phyloP scores from a whole-genome alignment of 2,113 vertebrate species.

The Channa argus region DNA sequence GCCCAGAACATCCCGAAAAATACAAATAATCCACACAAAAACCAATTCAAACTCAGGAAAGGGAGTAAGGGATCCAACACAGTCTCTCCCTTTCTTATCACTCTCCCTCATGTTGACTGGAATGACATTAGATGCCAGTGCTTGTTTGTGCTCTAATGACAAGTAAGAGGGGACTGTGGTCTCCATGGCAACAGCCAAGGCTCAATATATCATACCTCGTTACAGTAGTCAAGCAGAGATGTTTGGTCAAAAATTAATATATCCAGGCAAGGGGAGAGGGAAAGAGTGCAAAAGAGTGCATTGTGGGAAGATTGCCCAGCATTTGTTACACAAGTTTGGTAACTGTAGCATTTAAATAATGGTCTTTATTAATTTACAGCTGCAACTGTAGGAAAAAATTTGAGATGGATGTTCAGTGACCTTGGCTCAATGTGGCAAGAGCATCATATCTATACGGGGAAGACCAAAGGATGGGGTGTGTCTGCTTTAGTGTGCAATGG shows the following conservation, averaged over 20 bases:
- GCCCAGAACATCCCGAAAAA: conserved; percentile 38
- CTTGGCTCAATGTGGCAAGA: conserved; percentile 73
- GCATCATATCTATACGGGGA: conserved; percentile 49
- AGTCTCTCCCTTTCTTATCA: conserved; percentile 66
- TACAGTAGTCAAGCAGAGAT: conserved; percentile 86
- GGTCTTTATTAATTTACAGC: conserved; percentile 78
- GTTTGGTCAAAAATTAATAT: conserved; percentile 87
- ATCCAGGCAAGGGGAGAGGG: conserved; percentile 74
- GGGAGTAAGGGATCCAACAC: conserved; percentile 42
- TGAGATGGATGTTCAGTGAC: conserved; percentile 77
- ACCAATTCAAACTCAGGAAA: conserved; percentile 55
- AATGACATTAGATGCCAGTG: conserved; percentile 89
- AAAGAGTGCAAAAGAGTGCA: conserved; percentile 45
- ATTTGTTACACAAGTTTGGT: conserved; percentile 78
- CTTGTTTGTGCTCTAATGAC: conserved; percentile 89
- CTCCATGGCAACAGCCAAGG: conserved; percentile 89
- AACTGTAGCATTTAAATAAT: conserved; percentile 78
- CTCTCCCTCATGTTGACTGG: conserved; percentile 83
- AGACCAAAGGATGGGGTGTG: conserved; percentile 30
- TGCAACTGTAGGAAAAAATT: conserved; percentile 59
- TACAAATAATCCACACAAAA: conserved; percentile 57
- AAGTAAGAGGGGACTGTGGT: conserved; percentile 89
- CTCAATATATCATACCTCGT: conserved; percentile 91
- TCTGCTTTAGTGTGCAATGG: conserved; percentile 37
- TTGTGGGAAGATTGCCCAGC: conserved; percentile 67